phyloP scores from a whole-genome alignment of 2,797 vertebrate species.

The Nasua narica region DNA sequence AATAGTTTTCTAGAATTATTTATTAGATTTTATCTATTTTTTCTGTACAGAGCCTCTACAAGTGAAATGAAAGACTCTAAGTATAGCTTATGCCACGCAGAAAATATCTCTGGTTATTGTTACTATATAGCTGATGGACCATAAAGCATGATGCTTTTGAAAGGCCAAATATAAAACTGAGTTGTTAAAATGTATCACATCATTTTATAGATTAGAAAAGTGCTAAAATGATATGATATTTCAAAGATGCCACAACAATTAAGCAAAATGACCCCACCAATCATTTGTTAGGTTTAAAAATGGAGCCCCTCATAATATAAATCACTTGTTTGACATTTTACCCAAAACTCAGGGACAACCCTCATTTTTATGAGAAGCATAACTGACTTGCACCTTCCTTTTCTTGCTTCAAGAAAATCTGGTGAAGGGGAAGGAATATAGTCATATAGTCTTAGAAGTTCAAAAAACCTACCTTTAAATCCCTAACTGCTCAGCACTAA shows the following conservation, averaged over 20 bases:
- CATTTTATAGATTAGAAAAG: slow-evolving; percentile 41
- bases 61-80: not conserved
- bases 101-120: slow-evolving; percentile 35
- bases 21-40: not conserved
- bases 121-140: not conserved
- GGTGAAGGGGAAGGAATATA: not conserved
- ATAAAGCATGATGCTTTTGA: slow-evolving; percentile 47
- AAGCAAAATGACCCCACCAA: slow-evolving; percentile 31
- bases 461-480: not conserved
- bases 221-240: slow-evolving; percentile 49
- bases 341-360: not conserved
- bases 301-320: not conserved
- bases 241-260: slow-evolving; percentile 49
- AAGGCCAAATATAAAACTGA: slow-evolving; percentile 56
- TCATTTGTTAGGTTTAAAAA: slow-evolving; percentile 41
- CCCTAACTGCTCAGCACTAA: not conserved
- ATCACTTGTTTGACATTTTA: slow-evolving; percentile 47
- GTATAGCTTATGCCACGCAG: not conserved
- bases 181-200: slow-evolving; percentile 37
- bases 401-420: not conserved
- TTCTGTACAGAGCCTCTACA: not conserved
- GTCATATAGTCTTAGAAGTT: not conserved
- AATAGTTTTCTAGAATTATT: not conserved
- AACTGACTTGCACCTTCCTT: not conserved
- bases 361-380: not conserved